phyloP scores from a whole-genome alignment of 2,113 vertebrate species.

The Phrynocephalus versicolor region DNA sequence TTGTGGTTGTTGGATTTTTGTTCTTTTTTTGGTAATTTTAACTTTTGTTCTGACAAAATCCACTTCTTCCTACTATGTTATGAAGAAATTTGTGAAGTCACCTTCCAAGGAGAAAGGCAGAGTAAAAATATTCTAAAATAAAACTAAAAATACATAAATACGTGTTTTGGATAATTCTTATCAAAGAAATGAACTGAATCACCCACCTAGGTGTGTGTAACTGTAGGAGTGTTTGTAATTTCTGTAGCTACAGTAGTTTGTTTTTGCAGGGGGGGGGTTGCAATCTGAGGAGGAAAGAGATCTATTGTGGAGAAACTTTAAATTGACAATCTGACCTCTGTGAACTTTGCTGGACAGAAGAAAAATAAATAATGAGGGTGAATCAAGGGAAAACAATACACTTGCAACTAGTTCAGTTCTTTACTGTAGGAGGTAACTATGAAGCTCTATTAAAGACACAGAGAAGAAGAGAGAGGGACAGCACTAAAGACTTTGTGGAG shows the following conservation, averaged over 20 bases:
- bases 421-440: constrained; percentile 2
- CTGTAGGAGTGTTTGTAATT: no score
- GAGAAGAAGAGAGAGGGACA: not conserved
- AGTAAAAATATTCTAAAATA: no score
- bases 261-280: no score
- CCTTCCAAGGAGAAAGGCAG: no score
- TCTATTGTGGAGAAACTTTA: not conserved
- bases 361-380: not conserved
- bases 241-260: no score
- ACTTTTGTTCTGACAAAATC: no score
- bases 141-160: no score
- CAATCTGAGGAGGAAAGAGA: not conserved
- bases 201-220: not conserved
- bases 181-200: not conserved
- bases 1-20: no score
- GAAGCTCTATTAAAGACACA: constrained; percentile 21
- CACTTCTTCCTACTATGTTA: no score
- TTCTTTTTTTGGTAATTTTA: no score
- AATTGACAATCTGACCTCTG: not conserved
- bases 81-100: no score
- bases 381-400: not conserved
- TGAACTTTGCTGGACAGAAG: not conserved
- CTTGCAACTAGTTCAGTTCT: not conserved
- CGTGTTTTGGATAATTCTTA: not conserved
- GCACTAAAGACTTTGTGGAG: not conserved